Percentiles rank a stretch among this genome's conserved stretches.
These are phyloP conservation scores for Cyphomyrus plagiostoma DNA, from an alignment of 2,113 vertebrate genomes.

Conservation along the genomic window DNA sequence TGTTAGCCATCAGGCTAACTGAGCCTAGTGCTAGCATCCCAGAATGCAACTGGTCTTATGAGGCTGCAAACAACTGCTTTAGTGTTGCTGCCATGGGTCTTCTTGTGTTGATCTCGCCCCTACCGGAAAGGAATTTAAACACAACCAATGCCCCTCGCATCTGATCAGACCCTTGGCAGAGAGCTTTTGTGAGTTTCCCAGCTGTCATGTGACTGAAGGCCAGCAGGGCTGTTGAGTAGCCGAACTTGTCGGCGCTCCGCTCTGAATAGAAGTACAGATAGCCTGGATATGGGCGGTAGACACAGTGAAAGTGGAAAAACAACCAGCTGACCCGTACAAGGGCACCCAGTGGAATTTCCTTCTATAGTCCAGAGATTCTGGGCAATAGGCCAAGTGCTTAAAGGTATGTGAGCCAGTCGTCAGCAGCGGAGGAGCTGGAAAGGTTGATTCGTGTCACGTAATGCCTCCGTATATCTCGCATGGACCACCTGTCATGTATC, in stretches of 20 bases:
- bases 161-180: not conserved
- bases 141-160: not conserved
- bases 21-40: not conserved
- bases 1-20: not conserved
- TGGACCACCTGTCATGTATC: not conserved
- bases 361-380: conserved; percentile 34
- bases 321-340: conserved; percentile 32
- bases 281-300: not conserved
- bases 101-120: not conserved
- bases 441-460: not conserved
- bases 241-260: not conserved
- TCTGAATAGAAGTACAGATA: not conserved
- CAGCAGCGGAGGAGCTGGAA: not conserved
- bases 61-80: not conserved
- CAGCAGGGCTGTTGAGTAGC: not conserved
- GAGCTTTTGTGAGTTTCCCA: not conserved
- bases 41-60: not conserved
- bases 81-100: not conserved
- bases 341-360: conserved; percentile 48
- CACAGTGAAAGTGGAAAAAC: conserved; percentile 53
- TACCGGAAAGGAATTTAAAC: not conserved
- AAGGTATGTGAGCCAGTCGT: not conserved
- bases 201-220: not conserved
- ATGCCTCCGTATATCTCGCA: too few relatives aligned
- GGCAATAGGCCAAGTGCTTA: conserved; percentile 18